Evolutionary conservation across 2,888 invertebrate species (phyloP).

Genomic region (Scelioninae gen. 1): DNA sequence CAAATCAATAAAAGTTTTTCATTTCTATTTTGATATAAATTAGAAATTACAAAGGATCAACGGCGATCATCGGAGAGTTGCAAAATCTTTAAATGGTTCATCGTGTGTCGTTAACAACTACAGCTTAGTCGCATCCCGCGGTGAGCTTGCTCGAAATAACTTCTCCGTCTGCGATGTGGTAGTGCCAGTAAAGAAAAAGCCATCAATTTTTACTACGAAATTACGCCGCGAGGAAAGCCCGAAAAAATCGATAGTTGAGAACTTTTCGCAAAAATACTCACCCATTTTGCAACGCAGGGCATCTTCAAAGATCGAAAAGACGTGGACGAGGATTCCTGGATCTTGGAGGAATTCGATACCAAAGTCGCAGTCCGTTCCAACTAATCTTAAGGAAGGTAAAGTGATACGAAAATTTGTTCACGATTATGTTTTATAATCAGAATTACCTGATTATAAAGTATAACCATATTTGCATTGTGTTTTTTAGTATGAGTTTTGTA

Average conservation of each 20-base stretch:
- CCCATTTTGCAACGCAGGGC: slow-evolving; percentile 52
- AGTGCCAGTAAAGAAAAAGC: slow-evolving; percentile 68
- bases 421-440: slow-evolving; percentile 2
- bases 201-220: slow-evolving; percentile 56
- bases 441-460: no score
- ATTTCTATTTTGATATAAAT: no score
- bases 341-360: slow-evolving; percentile 69
- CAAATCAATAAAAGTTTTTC: no score
- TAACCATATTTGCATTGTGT: no score
- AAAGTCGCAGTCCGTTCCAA: slow-evolving; percentile 78
- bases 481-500: no score
- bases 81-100: slow-evolving; percentile 49
- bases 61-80: slow-evolving; percentile 71
- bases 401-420: not conserved
- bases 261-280: slow-evolving; percentile 44
- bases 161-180: slow-evolving; percentile 75
- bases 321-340: slow-evolving; percentile 59
- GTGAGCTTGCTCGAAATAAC: slow-evolving; percentile 78
- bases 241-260: slow-evolving; percentile 21
- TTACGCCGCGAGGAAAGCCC: slow-evolving; percentile 51
- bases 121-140: slow-evolving; percentile 78
- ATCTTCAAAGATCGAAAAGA: slow-evolving; percentile 52
- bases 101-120: slow-evolving; percentile 73
- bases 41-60: slow-evolving; percentile 74
- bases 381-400: slow-evolving; percentile 77